phyloP scores from a whole-genome alignment of 1,140 invertebrate genomes.

The Asbolus verrucosus region DNA sequence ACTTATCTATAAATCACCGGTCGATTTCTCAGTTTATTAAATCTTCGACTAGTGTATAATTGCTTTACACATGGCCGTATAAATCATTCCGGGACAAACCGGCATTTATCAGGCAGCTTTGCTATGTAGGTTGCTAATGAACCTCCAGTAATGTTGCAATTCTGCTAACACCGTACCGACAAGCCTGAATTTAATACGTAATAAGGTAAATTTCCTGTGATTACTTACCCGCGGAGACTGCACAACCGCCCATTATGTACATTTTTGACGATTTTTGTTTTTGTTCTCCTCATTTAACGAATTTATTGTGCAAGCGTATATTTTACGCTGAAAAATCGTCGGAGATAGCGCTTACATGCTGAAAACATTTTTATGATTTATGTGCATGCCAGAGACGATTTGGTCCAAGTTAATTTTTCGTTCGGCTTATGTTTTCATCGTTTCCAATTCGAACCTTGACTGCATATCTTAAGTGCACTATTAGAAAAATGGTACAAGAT shows the following conservation, averaged over 20 bases:
- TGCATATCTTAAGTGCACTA: background rate
- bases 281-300: conserved; percentile 8
- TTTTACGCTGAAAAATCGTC: too few relatives aligned
- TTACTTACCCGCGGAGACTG: conserved; percentile 21
- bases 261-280: background rate
- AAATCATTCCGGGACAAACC: conserved; percentile 58
- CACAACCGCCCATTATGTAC: conserved; percentile 11
- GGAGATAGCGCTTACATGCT: too few relatives aligned
- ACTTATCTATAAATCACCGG: conserved; percentile 55
- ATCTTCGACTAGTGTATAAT: conserved; percentile 62
- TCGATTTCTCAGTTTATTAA: conserved; percentile 63
- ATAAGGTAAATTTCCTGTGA: conserved; percentile 28
- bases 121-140: conserved; percentile 56
- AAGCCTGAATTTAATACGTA: conserved; percentile 21
- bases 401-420: too few relatives aligned
- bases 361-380: too few relatives aligned
- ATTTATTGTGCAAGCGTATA: too few relatives aligned
- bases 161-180: conserved; percentile 39
- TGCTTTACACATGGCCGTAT: conserved; percentile 60
- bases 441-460: background rate
- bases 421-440: background rate
- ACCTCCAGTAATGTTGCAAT: conserved; percentile 47
- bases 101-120: conserved; percentile 55
- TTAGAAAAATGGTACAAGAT: background rate
- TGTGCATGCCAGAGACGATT: too few relatives aligned